These are phyloP conservation scores for Globia sparganii DNA, from an alignment of 2,888 invertebrate genomes.

Conservation along the genomic window DNA sequence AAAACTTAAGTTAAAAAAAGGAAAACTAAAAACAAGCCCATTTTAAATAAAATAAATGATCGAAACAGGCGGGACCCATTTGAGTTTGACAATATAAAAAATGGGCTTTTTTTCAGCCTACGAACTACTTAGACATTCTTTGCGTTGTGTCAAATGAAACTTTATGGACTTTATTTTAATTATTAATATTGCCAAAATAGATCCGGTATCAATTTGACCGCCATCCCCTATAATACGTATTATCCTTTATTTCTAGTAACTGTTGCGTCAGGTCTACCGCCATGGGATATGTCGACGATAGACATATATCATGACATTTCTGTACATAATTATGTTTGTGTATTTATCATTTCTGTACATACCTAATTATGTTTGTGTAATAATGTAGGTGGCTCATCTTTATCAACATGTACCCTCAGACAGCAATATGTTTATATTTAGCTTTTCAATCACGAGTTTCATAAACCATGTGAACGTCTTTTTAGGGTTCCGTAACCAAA, in stretches of 20 bases:
- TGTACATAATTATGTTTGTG: constrained; percentile 34
- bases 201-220: neutral
- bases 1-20: too few species aligned
- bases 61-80: too few species aligned
- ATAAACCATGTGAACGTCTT: neutral
- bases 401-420: constrained; percentile 19
- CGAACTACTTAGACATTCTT: neutral
- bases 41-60: too few species aligned
- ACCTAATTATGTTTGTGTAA: constrained; percentile 53
- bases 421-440: constrained; percentile 29
- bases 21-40: too few species aligned
- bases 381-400: constrained; percentile 32
- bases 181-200: neutral
- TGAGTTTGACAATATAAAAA: too few species aligned
- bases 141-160: neutral
- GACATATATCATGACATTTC: constrained; percentile 45
- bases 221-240: neutral
- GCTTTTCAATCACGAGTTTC: constrained; percentile 14
- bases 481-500: neutral
- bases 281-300: neutral
- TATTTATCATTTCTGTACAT: constrained; percentile 34
- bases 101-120: too few species aligned
- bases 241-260: constrained; percentile 9
- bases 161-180: neutral
- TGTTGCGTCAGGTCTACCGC: constrained; percentile 13